Base-by-base conservation (phyloP, 2,113 vertebrate genomes). In the Heterocephalus glaber region DNA sequence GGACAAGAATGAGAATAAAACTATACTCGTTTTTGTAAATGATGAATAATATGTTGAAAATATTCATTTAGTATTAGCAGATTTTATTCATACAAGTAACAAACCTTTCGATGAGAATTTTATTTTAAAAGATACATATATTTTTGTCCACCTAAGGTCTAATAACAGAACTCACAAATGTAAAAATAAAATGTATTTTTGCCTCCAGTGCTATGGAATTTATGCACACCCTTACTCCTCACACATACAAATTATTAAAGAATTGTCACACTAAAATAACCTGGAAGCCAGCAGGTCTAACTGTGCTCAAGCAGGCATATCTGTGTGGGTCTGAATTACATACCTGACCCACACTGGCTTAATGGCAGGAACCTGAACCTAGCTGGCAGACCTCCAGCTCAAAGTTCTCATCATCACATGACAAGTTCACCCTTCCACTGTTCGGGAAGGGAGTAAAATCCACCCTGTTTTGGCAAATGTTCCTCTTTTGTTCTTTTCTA, bases 1-100 rank as follows among this genome's bases (percentile, higher is more conserved):
- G 90, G 26, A 56, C 56, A 81, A 89, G 47, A n/a, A 49, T 86
- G 52, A 93, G 52, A 95, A 79, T 93, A 38, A 95, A 94, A 41
- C 11, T 24, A 82, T 28, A 20, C 35, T 38, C 58, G 16, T 24
- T 96, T 61, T 65, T 87, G 35, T n/a, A 86, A 66, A 93, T 63
- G 41, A 63, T 58, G 13, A 87, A 81, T 49, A 86, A 80, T 61
- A 86, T 30, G 33, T 72, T 94, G 38, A 92, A 94, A 65, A 74
- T 74, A 93, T 44, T 86, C 26, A 83, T 14, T 66, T 44, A 56
- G 10, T 74, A 49, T 24, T 90, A 92, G 77, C 24, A 91, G 77
- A 54, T 84, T 89, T 92, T 83, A 56, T 93, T 89, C 17, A 68
- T 80, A 47, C 58, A 83, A 83, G 33, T 41, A 60, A 91, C 86